Conservation (phyloP, 2,797 vertebrate species). For the Clarias fuscus region DNA sequence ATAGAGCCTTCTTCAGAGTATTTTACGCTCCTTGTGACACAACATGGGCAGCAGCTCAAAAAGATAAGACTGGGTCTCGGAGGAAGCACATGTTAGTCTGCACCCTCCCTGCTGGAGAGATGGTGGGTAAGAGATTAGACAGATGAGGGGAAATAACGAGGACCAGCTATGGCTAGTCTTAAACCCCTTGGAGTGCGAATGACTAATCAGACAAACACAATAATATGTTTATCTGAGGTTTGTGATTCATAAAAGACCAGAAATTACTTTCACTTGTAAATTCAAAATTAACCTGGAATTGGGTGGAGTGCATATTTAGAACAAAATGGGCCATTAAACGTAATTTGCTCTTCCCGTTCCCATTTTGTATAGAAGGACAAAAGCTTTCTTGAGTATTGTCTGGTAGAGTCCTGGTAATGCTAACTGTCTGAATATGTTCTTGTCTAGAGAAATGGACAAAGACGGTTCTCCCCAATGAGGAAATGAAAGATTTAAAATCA, state of each 20-base stretch:
- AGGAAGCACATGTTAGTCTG: slow-evolving; percentile 4
- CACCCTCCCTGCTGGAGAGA: not conserved
- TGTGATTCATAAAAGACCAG: not conserved
- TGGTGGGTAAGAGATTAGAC: not conserved
- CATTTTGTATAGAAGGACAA: not conserved
- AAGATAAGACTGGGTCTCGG: not conserved
- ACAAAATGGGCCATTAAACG: not conserved
- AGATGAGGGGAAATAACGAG: not conserved
- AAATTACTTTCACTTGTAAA: not conserved
- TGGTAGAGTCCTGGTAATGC: no score
- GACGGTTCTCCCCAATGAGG: not conserved
- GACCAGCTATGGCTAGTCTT: not conserved
- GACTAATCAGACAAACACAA: not conserved
- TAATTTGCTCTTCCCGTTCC: slow-evolving; percentile 9
- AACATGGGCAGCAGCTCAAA: not conserved
- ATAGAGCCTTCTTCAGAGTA: not conserved
- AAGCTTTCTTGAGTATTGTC: not conserved
- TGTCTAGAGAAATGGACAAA: slow-evolving; percentile 14
- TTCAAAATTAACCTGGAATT: not conserved
- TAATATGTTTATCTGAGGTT: not conserved
- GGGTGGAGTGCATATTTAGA: slow-evolving; percentile 18
- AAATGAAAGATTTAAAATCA: not conserved
- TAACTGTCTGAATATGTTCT: not conserved
- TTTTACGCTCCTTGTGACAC: not conserved
- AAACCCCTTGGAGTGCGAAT: not conserved